Conservation (phyloP, 2,888 invertebrate genomes). For the Leptinotarsa tumamoca region DNA sequence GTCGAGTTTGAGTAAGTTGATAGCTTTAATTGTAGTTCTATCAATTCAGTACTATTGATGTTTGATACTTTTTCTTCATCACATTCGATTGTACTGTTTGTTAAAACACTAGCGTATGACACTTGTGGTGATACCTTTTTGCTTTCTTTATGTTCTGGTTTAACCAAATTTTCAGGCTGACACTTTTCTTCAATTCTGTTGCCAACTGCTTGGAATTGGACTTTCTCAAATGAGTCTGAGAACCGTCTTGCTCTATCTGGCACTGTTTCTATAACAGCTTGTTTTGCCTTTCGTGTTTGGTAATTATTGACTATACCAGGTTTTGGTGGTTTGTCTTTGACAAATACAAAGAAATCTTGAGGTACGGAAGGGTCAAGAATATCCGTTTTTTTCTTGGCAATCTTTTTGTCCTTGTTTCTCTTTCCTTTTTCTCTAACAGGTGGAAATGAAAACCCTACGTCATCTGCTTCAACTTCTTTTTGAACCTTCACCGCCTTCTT, state of each 20-base stretch:
- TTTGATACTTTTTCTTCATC: not conserved
- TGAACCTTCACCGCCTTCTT: constrained; percentile 27
- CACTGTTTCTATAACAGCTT: constrained; percentile 21
- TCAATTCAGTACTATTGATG: not conserved
- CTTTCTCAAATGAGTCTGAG: constrained; percentile 1
- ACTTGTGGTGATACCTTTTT: constrained; percentile 53
- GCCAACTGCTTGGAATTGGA: constrained; percentile 16
- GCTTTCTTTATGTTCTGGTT: constrained; percentile 49
- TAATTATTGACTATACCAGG: constrained; percentile 51
- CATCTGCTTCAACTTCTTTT: constrained; percentile 28
- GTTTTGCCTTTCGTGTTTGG: constrained; percentile 34
- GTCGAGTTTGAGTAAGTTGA: not conserved
- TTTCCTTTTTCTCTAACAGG: constrained; percentile 51
- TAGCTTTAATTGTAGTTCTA: not conserved
- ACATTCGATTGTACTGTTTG: constrained; percentile 39
- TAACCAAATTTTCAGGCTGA: constrained; percentile 25
- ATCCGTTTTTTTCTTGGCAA: constrained; percentile 31
- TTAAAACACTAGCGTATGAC: constrained; percentile 54
- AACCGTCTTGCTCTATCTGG: constrained; percentile 4
- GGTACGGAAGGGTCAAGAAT: not conserved
- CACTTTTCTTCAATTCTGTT: constrained; percentile 24
- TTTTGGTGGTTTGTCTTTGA: constrained; percentile 39
- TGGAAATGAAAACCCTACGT: constrained; percentile 51
- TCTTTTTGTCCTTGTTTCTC: constrained; percentile 42
- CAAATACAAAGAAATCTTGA: constrained; percentile 32